Conservation (phyloP, 2,888 invertebrate genomes). For the Spodoptera littoralis region DNA sequence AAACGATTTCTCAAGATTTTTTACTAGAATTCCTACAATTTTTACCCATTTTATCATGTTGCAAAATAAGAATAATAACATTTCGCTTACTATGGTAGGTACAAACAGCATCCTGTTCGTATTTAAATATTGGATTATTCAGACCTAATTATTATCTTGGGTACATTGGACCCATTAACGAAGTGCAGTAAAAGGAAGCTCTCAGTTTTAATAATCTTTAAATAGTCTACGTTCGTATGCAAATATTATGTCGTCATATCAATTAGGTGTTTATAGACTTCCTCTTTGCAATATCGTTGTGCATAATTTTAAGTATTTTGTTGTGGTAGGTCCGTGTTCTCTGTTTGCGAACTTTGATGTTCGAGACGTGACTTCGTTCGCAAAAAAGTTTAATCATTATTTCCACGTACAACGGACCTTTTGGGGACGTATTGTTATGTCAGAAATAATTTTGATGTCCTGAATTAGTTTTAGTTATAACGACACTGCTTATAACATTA, state of each 20-base stretch:
- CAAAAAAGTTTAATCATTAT: neutral
- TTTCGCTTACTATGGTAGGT: too few species aligned
- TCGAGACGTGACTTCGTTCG: conserved; percentile 21
- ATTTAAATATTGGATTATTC: neutral
- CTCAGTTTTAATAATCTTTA: conserved; percentile 24
- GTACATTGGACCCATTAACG: conserved; percentile 15
- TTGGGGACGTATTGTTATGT: too few species aligned
- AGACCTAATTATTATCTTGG: conserved; percentile 17
- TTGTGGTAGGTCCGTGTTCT: conserved; percentile 52
- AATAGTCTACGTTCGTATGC: conserved; percentile 30
- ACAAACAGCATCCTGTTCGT: too few species aligned
- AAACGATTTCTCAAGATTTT: too few species aligned
- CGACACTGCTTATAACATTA: too few species aligned
- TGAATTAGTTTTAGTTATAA: too few species aligned
- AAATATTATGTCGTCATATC: conserved; percentile 36
- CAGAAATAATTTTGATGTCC: too few species aligned
- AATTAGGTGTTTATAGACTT: conserved; percentile 36
- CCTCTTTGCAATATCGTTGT: conserved; percentile 27
- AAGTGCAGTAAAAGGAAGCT: conserved; percentile 38
- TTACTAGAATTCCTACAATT: too few species aligned
- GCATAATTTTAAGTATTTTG: conserved; percentile 24
- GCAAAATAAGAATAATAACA: too few species aligned
- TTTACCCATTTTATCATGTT: too few species aligned
- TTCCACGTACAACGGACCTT: too few species aligned
- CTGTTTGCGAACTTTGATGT: conserved; percentile 30